Evolutionary conservation across 2,888 invertebrate genomes (phyloP).

Genomic region (Chesias legatella): DNA sequence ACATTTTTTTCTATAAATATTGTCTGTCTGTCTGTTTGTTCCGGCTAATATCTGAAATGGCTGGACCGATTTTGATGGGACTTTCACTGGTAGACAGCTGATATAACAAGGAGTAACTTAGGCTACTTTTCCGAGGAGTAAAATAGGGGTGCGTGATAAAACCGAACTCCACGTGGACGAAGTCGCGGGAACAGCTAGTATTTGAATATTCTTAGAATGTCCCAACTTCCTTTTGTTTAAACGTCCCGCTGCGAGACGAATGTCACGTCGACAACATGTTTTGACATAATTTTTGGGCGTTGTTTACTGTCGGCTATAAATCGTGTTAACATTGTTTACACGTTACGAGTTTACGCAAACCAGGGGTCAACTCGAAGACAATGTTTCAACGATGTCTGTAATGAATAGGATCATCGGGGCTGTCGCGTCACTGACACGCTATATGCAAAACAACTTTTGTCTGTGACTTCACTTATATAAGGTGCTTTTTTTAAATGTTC

Average conservation of each 20-base stretch:
- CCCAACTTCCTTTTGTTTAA: slow-evolving; percentile 64
- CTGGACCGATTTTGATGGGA: no score
- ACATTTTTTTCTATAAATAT: no score
- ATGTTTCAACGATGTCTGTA: slow-evolving; percentile 32
- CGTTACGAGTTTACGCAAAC: slow-evolving; percentile 35
- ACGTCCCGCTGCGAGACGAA: slow-evolving; percentile 54
- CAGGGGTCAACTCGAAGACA: slow-evolving; percentile 35
- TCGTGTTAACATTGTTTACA: slow-evolving; percentile 31
- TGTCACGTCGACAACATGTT: slow-evolving; percentile 46
- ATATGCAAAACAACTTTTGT: slow-evolving; percentile 22
- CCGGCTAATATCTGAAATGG: no score
- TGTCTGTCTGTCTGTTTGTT: no score
- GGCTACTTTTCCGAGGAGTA: no score
- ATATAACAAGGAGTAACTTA: no score
- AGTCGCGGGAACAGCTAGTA: slow-evolving; percentile 1
- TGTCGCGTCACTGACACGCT: slow-evolving; percentile 13
- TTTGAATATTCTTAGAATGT: slow-evolving; percentile 10
- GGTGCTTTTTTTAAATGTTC: background rate
- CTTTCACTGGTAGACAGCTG: no score
- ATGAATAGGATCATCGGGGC: slow-evolving; percentile 32
- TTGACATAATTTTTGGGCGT: slow-evolving; percentile 45
- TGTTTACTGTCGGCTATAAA: slow-evolving; percentile 29
- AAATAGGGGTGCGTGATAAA: no score
- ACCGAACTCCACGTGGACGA: no score
- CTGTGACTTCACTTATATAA: background rate